Base-by-base conservation (phyloP, 2,888 invertebrate species). In the Odontothrips loti region DNA sequence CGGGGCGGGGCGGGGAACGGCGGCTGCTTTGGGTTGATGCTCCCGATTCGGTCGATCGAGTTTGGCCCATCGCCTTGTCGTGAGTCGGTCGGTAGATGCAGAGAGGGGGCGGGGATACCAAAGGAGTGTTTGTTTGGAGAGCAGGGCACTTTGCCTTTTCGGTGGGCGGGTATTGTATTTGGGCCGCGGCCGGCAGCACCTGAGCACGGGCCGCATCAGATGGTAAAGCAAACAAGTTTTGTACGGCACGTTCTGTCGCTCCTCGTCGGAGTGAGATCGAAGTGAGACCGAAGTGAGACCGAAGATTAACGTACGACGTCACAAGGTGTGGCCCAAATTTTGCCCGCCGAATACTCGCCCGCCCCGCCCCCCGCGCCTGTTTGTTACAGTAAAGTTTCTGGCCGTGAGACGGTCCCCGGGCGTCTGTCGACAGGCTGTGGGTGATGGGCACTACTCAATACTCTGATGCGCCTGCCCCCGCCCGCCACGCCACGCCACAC, bases 371-470 rank as follows among this genome's bases (percentile, higher is more conserved):
- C n/a, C n/a, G n/a, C n/a, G n/a, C n/a, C n/a, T n/a, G n/a, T n/a
- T 43, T 43, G 34, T 43, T 43, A 6, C 34, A 43, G 34, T 43
- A 43, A 43, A 43, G 34, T 43, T 43, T 43, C 34, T 6, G 3
- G 2, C 34, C 34, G 34, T 43, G 34, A 43, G 34, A 43, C 34
- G 34, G 34, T 43, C 34, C 34, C 34, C n/a, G n/a, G n/a, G n/a
- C n/a, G n/a, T 43, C 34, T 43, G 34, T 43, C 34, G 34, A 43
- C 34, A 43, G 34, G 34, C 34, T 6, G 58, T n/a, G 58, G 12
- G 51, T 75, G 68, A 75, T 75, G 68, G 68, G 68, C 68, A 75
- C 68, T 75, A 27, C 68, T 23, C 68, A 23, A 75, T 23, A 75
- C 68, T 27, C 27, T 27, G 58, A 58, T 58, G n/a, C n/a, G n/a